Evolutionary conservation across 2,797 vertebrate genomes (phyloP), one percentile per base, ranked within the genome.

Genomic region (Microtus californicus): DNA sequence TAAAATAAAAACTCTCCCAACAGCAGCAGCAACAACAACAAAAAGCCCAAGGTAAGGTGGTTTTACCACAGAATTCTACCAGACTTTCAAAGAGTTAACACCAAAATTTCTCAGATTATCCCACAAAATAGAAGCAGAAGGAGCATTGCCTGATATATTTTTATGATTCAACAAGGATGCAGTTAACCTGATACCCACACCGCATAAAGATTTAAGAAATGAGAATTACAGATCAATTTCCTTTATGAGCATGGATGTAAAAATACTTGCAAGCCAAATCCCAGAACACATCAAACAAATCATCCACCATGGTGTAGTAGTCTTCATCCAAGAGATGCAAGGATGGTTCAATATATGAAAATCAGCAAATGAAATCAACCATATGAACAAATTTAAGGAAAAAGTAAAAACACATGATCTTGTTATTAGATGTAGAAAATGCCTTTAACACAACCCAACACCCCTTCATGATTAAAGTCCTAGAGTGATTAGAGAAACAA

Each of bases 11-110:
- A 37, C 19, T 71, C n/a, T 37, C n/a, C n/a, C n/a, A 37, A 23
- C 8, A 6, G 14, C 6, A 6, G 0, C n/a, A n/a, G 0, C n/a
- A n/a, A 7, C 19, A 56, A 56, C 8, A 31, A 29, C 5, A 21
- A 37, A 69, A 71, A 71, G n/a, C 8, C n/a, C 69, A 37, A 10
- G n/a, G 7, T 0, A 19, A 71, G n/a, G n/a, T 37, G 8, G 9
- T 37, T 71, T 71, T 71, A 37, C 19, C 69, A 71, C 9, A 71
- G 9, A 71, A 71, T 37, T 79, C 51, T 37, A 56, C 12, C 12
- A 80, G 11, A 59, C 51, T 80, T 80, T 80, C 31, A 54, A 34
- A 34, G n/a, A 59, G 7, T 37, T 79, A 37, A 79, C 51, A 80
- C 34, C 34, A 37, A 80, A 25, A 56, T 14, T 37, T 23, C 34